Conservation (phyloP, 2,888 invertebrate species). For the Drosophila maculinotata region DNA sequence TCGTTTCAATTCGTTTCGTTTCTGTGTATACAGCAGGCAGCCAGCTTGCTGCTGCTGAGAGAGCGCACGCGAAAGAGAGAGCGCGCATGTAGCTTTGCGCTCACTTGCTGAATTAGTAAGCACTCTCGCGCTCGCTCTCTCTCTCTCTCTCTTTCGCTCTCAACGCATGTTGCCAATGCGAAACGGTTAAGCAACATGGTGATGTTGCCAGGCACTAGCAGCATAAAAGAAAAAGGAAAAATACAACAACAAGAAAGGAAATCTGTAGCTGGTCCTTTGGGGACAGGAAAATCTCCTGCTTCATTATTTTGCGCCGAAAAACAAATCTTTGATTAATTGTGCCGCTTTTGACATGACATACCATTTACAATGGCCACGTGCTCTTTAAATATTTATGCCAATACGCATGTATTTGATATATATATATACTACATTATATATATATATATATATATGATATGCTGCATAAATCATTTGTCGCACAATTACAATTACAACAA, state of each 20-base stretch:
- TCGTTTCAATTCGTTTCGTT: constrained; percentile 56
- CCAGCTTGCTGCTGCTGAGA: too few relatives aligned
- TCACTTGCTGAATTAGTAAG: constrained; percentile 48
- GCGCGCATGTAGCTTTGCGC: background rate
- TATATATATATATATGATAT: background rate
- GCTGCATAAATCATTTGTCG: constrained; percentile 67
- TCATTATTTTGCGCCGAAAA: constrained; percentile 49
- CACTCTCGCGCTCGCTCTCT: background rate
- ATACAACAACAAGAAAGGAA: background rate
- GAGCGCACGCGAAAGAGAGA: background rate
- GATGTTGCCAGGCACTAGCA: constrained; percentile 19
- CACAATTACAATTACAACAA: constrained; percentile 30
- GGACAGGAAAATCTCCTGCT: constrained; percentile 14
- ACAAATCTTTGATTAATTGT: constrained; percentile 80
- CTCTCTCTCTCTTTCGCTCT: background rate
- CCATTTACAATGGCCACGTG: constrained; percentile 79
- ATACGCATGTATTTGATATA: constrained; percentile 7
- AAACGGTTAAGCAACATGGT: constrained; percentile 49
- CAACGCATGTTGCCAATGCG: constrained; percentile 17
- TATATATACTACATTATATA: background rate
- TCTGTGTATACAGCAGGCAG: constrained; percentile 46
- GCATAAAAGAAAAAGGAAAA: constrained; percentile 1
- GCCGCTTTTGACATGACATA: constrained; percentile 69
- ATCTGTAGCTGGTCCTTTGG: constrained; percentile 19
- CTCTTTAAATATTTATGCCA: constrained; percentile 75